Percentiles rank a stretch among this genome's conserved stretches.
Conservation (phyloP, 1,140 invertebrate genomes). For the Hycleus phaleratus region DNA sequence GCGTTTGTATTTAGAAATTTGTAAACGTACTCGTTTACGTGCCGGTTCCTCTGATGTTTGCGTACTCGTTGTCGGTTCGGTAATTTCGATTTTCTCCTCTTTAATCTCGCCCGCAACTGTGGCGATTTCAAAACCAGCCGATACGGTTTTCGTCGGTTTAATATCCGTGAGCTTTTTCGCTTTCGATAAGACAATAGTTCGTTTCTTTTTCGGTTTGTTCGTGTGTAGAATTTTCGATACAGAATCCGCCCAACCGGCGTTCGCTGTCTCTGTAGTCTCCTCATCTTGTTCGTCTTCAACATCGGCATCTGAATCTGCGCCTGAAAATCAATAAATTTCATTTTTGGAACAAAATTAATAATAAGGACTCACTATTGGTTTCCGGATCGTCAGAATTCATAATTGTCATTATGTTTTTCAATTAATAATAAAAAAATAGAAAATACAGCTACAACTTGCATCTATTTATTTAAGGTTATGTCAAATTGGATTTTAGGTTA, state of each 20-base stretch:
- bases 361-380: no score
- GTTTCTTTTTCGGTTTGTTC: slow-evolving; percentile 66
- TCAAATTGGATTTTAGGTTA: no score
- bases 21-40: slow-evolving; percentile 40
- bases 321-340: no score
- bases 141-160: slow-evolving; percentile 44
- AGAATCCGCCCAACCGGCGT: slow-evolving; percentile 60
- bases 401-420: no score
- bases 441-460: no score
- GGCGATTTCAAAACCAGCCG: slow-evolving; percentile 45
- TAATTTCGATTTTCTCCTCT: slow-evolving; percentile 40
- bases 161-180: slow-evolving; percentile 60
- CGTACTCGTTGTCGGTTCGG: slow-evolving; percentile 36
- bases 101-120: slow-evolving; percentile 42
- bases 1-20: not conserved
- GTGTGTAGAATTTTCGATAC: slow-evolving; percentile 66
- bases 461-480: no score
- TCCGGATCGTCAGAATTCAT: no score
- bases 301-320: no score
- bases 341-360: no score
- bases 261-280: slow-evolving; percentile 25
- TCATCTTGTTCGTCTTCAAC: not conserved
- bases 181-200: slow-evolving; percentile 62
- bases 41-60: slow-evolving; percentile 27
- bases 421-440: no score